A percentile compares a stretch with the other conserved stretches of the same genome.
Evolutionary conservation across 2,113 vertebrate genomes (phyloP).

Genomic region (Catharus bicknelli): DNA sequence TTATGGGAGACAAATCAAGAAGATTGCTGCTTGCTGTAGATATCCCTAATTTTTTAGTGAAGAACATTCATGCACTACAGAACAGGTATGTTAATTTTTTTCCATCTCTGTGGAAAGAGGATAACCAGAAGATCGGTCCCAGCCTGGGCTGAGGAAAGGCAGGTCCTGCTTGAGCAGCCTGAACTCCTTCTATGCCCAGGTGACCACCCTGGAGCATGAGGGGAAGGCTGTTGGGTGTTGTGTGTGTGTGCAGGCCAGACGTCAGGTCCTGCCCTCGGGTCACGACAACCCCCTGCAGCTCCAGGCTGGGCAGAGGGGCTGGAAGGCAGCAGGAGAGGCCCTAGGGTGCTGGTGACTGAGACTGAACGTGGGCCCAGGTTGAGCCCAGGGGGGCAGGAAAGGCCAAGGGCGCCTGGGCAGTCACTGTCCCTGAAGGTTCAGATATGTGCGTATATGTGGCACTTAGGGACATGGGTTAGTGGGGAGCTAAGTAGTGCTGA

Average conservation of each 20-base stretch:
- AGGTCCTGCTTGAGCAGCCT: neutral
- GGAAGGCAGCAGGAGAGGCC: neutral
- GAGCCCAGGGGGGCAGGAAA: neutral
- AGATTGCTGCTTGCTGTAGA: neutral
- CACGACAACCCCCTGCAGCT: neutral
- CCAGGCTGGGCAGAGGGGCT: neutral
- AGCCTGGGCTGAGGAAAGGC: neutral
- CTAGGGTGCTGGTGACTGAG: neutral
- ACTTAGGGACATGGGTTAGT: neutral
- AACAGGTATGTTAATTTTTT: neutral
- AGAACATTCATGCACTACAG: neutral
- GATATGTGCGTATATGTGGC: fast-evolving
- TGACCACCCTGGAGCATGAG: fast-evolving
- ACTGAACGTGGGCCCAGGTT: neutral
- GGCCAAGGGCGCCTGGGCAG: neutral
- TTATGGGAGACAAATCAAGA: neutral
- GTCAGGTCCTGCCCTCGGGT: neutral
- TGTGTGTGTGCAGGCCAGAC: neutral
- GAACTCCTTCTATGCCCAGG: neutral
- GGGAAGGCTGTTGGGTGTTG: neutral
- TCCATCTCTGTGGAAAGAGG: neutral
- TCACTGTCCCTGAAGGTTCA: neutral
- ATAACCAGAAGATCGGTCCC: neutral
- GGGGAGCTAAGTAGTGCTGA: neutral
- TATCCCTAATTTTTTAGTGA: neutral